Conservation (phyloP, 2,797 vertebrate species). For the Enteromius paludinosus region DNA sequence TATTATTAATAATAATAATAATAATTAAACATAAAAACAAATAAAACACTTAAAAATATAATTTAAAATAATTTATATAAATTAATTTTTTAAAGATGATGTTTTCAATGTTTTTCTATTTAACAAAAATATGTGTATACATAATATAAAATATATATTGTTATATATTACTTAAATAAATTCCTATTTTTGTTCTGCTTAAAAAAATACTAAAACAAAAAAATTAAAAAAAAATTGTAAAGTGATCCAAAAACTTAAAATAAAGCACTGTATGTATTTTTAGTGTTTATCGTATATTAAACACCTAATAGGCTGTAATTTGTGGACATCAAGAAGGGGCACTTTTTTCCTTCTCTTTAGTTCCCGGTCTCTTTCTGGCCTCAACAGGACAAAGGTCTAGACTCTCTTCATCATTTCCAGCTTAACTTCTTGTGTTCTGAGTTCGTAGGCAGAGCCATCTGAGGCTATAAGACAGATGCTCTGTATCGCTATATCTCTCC, state of each 20-base stretch:
- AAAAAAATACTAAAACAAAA: not conserved
- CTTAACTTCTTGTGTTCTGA: conserved; percentile 10
- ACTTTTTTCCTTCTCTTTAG: not conserved
- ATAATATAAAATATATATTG: no score
- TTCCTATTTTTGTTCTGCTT: not conserved
- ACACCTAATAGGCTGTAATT: not conserved
- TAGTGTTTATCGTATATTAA: not conserved
- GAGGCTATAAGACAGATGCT: conserved; percentile 31
- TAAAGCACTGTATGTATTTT: not conserved
- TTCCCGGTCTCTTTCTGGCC: not conserved
- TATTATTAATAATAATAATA: not conserved
- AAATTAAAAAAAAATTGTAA: no score
- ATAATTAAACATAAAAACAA: no score
- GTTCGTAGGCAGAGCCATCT: conserved; percentile 6
- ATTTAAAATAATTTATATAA: not conserved
- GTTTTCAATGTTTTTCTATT: not conserved
- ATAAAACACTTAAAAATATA: not conserved
- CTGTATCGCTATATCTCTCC: conserved; percentile 15
- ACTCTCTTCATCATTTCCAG: conserved; percentile 19
- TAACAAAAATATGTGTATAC: not conserved
- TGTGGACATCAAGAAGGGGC: not conserved
- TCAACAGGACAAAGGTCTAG: conserved; percentile 22
- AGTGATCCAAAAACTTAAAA: no score
- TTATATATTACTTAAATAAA: not conserved
- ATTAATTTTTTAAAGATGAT: no score